Evolutionary conservation across 2,113 vertebrate genomes (phyloP), one percentile per base, ranked within the genome.

Genomic region (Morone chrysops): DNA sequence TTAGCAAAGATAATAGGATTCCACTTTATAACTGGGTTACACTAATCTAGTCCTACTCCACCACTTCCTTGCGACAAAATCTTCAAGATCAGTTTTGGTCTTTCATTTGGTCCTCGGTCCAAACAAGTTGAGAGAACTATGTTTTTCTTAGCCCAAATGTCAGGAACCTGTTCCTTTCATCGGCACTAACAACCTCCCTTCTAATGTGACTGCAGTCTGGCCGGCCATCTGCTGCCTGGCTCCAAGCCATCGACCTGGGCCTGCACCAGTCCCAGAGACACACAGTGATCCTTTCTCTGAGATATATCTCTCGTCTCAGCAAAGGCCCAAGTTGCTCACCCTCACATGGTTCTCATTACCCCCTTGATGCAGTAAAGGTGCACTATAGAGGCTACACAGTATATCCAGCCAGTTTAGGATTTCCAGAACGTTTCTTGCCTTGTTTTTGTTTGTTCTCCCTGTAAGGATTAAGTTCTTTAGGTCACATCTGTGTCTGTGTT

Each of bases 171-270:
- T 82, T 94, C 93, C 95, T 95, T 91, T 91, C 72, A 92, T 90
- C 87, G 91, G 73, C 76, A 51, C 88, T 85, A 92, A 93, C 92
- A 89, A 86, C 91, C 92, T 92, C 92, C 81, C 79, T 78, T 80
- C 89, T 92, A 95, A 87, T 86, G 90, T 90, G 90, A 90, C 87
- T 90, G 93, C 90, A 95, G 92, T 89, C 93, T 94, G 94, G 91
- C 80, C 82, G 85, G 87, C 94, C 94, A 95, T 95, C 96, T 95
- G 96, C 93, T 90, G 83, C 92, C 93, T 95, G 94, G 95, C 93
- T 87, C 70, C 18, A n/a, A 36, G 94, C 96, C 96, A 95, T 59
- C 54, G 62, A 31, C 86, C 79, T 31, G 72, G 83, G 63, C 54
- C 85, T 78, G 83, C 80, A 88, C 63, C 77, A 86, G 76, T 82